Evolutionary conservation across 2,113 vertebrate genomes (phyloP).

Genomic region (Dipodomys ordii): DNA sequence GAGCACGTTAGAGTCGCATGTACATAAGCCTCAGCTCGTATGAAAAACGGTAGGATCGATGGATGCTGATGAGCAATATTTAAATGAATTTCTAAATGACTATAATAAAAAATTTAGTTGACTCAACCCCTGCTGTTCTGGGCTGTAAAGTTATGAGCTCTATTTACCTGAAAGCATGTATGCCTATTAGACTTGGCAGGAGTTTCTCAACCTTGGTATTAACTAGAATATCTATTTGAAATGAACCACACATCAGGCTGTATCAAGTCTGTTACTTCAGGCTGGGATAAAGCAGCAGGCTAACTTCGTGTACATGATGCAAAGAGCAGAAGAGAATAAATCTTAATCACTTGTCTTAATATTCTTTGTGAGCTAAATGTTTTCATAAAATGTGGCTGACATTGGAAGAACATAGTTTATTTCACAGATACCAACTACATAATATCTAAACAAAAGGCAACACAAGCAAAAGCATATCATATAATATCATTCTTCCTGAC

Average conservation of each 20-base stretch:
- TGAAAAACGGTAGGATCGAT: conserved; percentile 64
- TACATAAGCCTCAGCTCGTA: conserved; percentile 20
- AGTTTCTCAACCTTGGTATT: conserved; percentile 79
- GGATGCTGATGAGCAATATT: conserved; percentile 73
- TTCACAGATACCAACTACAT: neutral
- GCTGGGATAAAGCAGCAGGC: conserved; percentile 61
- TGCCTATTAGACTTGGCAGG: conserved; percentile 81
- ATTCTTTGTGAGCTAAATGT: conserved; percentile 56
- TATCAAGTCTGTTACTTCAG: conserved; percentile 71
- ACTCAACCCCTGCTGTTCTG: conserved; percentile 75
- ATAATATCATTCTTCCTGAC: too few relatives aligned
- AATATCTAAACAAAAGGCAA: conserved; percentile 50
- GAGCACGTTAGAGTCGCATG: conserved; percentile 53
- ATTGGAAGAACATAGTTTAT: neutral
- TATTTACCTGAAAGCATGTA: conserved; percentile 83
- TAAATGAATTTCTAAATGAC: conserved; percentile 75
- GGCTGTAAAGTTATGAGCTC: conserved; percentile 72
- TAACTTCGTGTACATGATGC: conserved; percentile 33
- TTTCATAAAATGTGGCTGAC: conserved; percentile 28
- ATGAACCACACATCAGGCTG: conserved; percentile 67
- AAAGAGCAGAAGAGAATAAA: conserved; percentile 60
- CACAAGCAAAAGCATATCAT: neutral
- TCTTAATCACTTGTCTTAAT: conserved; percentile 43
- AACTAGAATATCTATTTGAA: conserved; percentile 78
- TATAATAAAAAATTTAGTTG: conserved; percentile 82